Base-by-base conservation (phyloP, 2,113 vertebrate species). In the Cottus gobio region DNA sequence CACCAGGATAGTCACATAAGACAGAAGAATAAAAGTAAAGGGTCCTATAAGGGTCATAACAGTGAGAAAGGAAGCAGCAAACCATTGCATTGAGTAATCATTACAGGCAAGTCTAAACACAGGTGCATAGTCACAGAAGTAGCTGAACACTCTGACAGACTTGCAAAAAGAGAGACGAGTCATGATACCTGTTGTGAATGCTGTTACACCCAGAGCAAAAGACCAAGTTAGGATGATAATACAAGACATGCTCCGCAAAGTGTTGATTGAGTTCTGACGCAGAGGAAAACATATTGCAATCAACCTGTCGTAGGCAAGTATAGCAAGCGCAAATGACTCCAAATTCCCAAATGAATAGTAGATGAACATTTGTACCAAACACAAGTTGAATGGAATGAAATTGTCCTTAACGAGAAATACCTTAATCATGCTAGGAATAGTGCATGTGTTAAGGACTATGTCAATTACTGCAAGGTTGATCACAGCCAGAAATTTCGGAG, bases 61-160 rank as follows among this genome's bases (percentile, higher is more conserved):
- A 6, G 62, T 42, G 0, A 85, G 5, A 0, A 66, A 7, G 3
- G 87, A 79, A 0, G 82, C 83, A 0, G 22, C 15, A 12, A 46
- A 58, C 92, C 91, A 93, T 15, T 94, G 92, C 72, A 90, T 0
- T 1, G 87, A 52, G 42, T 77, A 66, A 67, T 94, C 87, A 4
- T 90, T 93, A 66, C 93, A 95, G 20, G 94, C 87, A 0, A 94
- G 87, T 68, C 87, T 70, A 36, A 93, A 93, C 74, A 93, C 89
- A 28, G 92, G 93, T 0, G 92, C 86, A 37, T 91, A 94, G 67
- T 94, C 93, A 65, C 94, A 94, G 83, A 95, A 95, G 74, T 93
- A 95, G 30, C 94, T 94, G 66, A 89, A 85, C 72, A 94, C 90
- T 7, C 4, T 52, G 0, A 92, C 66, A 4, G 93, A 94, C 2